A percentile compares a stretch with the other conserved stretches of the same genome.
These are phyloP conservation scores for Ylistrum balloti DNA, from an alignment of 1,140 invertebrate genomes.

Conservation along the genomic window DNA sequence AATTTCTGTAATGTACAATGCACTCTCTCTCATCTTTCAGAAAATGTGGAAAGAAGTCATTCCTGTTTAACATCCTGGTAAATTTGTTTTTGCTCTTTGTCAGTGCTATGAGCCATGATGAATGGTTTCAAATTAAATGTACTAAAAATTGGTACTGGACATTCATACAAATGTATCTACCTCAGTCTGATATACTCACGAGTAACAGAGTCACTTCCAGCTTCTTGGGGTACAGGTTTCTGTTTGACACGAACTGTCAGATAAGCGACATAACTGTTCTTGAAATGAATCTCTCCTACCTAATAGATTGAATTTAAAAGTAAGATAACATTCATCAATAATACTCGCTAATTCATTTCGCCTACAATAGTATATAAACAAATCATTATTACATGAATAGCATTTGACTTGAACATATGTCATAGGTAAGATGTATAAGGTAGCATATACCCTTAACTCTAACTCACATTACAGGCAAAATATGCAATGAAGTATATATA, in stretches of 20 bases:
- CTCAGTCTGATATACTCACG: not conserved
- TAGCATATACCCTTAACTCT: too few species aligned
- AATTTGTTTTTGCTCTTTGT: too few species aligned
- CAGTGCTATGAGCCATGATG: not conserved
- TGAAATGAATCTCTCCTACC: constrained; percentile 84
- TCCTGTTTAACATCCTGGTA: too few species aligned
- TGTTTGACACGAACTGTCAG: constrained; percentile 77
- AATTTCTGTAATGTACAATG: too few species aligned
- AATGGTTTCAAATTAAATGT: too few species aligned
- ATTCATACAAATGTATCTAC: not conserved
- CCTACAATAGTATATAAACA: not conserved
- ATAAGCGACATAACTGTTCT: constrained; percentile 84
- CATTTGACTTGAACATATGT: too few species aligned
- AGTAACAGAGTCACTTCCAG: constrained; percentile 62
- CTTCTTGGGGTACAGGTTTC: constrained; percentile 57
- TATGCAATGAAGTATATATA: not conserved
- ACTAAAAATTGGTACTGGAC: not conserved
- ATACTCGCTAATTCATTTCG: not conserved
- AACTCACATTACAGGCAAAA: too few species aligned
- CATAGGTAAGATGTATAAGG: too few species aligned
- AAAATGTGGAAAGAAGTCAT: too few species aligned
- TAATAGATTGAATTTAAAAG: constrained; percentile 59
- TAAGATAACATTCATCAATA: too few species aligned
- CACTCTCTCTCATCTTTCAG: too few species aligned
- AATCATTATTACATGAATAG: too few species aligned